Base-by-base conservation (phyloP, 2,888 invertebrate genomes). In the Eurytoma californica region DNA sequence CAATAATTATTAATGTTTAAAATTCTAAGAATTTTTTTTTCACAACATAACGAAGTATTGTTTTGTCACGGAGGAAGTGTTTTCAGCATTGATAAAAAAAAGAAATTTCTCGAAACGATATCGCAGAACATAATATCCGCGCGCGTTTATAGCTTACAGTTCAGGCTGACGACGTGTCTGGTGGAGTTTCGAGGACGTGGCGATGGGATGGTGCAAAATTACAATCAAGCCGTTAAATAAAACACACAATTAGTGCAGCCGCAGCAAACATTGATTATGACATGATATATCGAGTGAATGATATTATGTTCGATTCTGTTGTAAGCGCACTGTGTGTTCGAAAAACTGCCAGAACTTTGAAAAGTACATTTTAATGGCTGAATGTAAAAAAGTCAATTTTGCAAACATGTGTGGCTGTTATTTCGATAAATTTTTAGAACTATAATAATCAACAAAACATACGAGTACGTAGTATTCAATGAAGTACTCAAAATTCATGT, bases 191-290 rank as follows among this genome's bases (percentile, higher is more conserved):
- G 85, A 85, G 84, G 83, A 86, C 83, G 82, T 82, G 83, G 84
- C 82, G 83, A 80, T 82, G 80, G 82, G 83, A 75, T 80, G 66
- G 83, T 83, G 83, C 84, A 77, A 72, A 75, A 78, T 78, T 80
- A 87, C 83, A 85, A 86, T 85, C 85, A 86, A 88, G 87, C 88
- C 84, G 86, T 86, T 87, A 87, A 86, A 86, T 87, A 87, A 86
- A 87, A 88, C 86, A 87, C 86, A 86, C 87, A 88, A 89, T 89
- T 87, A 88, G 86, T 86, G 87, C 86, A 87, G 86, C 85, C 86
- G 86, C 86, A 85, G 86, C 85, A 84, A 87, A 87, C 87, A 86
- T 88, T 86, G 86, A 88, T 86, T 86, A 87, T 87, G 85, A 85
- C 5, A 57, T 83, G 53, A 30, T 55, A 72, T 60, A 20, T 63